Percentiles rank a stretch among this genome's conserved stretches.
Evolutionary conservation across 2,797 vertebrate genomes (phyloP).

Genomic region (Gastrophryne carolinensis): DNA sequence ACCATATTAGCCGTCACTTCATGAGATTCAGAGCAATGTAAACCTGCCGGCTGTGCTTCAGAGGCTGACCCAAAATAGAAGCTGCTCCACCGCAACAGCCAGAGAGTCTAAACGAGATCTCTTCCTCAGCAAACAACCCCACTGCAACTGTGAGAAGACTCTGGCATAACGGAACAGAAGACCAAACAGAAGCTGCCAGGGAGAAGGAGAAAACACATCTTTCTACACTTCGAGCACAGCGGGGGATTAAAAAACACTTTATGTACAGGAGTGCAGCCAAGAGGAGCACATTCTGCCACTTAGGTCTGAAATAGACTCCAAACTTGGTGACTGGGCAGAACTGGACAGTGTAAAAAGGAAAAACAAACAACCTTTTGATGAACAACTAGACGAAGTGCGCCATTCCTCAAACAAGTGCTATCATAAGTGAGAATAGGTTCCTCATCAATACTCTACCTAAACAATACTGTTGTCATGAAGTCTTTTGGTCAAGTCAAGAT

Average conservation of each 20-base stretch:
- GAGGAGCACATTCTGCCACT: background rate
- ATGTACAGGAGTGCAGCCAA: conserved; percentile 13
- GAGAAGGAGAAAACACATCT: conserved; percentile 1
- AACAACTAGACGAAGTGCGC: no score
- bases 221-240: background rate
- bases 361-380: background rate
- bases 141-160: background rate
- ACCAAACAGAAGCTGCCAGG: background rate
- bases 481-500: no score
- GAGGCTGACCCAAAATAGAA: conserved; percentile 23
- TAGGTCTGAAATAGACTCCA: background rate
- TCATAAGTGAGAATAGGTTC: no score
- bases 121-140: background rate
- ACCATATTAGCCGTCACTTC: conserved; percentile 11
- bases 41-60: background rate
- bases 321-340: no score
- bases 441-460: no score
- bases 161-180: background rate
- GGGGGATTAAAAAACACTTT: conserved; percentile 23
- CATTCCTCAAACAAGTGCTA: no score
- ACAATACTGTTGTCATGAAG: no score
- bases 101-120: background rate
- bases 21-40: background rate
- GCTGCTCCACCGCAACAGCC: conserved; percentile 5
- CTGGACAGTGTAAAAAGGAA: background rate